Evolutionary conservation across 1,140 invertebrate genomes (phyloP).

Genomic region (Saccostrea cuccullata): DNA sequence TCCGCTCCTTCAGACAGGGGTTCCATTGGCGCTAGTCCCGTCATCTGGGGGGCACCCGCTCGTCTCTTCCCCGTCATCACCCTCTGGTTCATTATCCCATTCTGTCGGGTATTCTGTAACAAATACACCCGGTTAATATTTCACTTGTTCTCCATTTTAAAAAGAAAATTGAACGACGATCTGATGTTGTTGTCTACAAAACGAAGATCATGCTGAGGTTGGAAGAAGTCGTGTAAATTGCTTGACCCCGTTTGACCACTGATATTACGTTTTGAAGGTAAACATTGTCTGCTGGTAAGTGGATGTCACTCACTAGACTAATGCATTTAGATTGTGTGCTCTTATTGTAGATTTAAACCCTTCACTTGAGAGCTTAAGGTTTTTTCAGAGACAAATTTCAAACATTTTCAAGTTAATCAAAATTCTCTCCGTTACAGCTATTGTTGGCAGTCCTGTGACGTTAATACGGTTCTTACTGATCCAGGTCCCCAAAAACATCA

Average conservation of each 20-base stretch:
- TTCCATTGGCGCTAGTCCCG: slow-evolving; percentile 58
- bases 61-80: slow-evolving; percentile 50
- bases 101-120: slow-evolving; percentile 49
- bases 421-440: neutral
- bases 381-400: neutral
- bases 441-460: neutral
- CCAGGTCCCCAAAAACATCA: neutral
- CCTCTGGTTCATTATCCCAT: slow-evolving; percentile 20
- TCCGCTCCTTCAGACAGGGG: slow-evolving; percentile 60
- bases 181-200: too few relatives aligned
- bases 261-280: neutral
- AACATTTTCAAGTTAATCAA: neutral
- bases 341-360: slow-evolving; percentile 16
- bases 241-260: neutral
- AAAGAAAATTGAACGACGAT: too few relatives aligned
- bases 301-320: neutral
- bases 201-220: too few relatives aligned
- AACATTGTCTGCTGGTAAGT: neutral
- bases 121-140: too few relatives aligned
- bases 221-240: neutral
- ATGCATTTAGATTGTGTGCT: slow-evolving; percentile 28
- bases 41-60: slow-evolving; percentile 56
- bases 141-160: too few relatives aligned
- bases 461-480: neutral
- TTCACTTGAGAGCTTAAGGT: neutral